Base-by-base conservation (phyloP, 1,140 invertebrate genomes). In the Mylabris phalerata region DNA sequence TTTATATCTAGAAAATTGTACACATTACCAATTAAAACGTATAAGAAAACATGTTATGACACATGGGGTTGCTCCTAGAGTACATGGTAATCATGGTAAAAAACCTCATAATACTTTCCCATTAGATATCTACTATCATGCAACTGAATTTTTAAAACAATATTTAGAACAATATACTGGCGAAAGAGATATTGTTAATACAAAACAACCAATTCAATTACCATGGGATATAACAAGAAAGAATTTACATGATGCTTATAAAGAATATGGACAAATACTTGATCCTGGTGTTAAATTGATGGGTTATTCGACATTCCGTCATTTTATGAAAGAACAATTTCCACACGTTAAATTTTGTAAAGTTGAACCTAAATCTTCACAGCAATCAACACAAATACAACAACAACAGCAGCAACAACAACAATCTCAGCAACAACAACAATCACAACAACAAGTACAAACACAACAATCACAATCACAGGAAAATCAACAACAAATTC, bases 51-150 rank as follows among this genome's bases (percentile, higher is more conserved):
- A 90, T 72, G 78, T 89, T 2, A 86, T 86, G 78, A 85, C 84
- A 0, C 86, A 89, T 67, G 87, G 87, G 9, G 87, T 90, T 0
- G 84, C 85, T 0, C 86, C 87, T 0, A 73, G 87, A 47, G 82
- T 88, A 41, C 87, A 89, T 71, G 87, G 88, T 2, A 90, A 89
- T 71, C 82, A 87, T 59, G 86, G 87, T 4, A 89, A 89, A 75
- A 83, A 87, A 67, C 87, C 87, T n/a, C 87, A 89, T 63, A 90
- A 90, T 70, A 87, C 86, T 2, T 88, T 89, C 66, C 86, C 87
- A 5, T 73, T 89, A 24, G 84, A 89, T 66, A 88, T 87, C 56
- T 89, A 89, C 65, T 82, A 85, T 68, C 85, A 86, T 70, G 86
- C 86, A 2, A 87, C 85, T 5, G 81, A 85, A 60, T 90, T 89